Percentiles rank a stretch among this genome's conserved stretches.
Evolutionary conservation across 2,797 vertebrate genomes (phyloP).

Genomic region (Malurus splendens): DNA sequence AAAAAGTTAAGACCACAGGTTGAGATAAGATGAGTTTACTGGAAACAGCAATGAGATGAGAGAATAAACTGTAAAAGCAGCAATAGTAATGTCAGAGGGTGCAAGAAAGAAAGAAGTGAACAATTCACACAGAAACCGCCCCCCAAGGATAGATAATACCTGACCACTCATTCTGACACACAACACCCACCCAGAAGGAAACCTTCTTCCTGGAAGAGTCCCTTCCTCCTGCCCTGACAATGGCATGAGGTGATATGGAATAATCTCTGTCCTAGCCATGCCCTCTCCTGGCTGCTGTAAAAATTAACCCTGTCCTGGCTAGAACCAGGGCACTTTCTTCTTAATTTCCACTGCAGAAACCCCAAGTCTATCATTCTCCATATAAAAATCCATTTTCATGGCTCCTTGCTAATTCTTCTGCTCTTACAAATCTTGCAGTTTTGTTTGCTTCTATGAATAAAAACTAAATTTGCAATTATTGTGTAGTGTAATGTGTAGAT

Average conservation of each 20-base stretch:
- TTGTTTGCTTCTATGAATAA: neutral
- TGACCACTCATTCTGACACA: no score
- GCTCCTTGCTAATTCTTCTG: neutral
- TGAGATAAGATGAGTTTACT: neutral
- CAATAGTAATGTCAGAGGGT: neutral
- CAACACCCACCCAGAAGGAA: neutral
- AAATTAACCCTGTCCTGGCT: neutral
- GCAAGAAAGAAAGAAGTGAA: neutral
- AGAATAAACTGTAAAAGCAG: neutral
- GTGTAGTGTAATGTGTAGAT: neutral
- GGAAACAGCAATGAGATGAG: neutral
- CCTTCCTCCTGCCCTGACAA: neutral
- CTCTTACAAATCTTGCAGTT: neutral
- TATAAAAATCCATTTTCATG: neutral
- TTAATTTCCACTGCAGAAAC: neutral
- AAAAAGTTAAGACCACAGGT: neutral
- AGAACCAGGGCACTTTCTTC: neutral
- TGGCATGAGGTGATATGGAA: no score
- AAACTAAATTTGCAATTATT: neutral
- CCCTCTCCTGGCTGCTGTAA: neutral
- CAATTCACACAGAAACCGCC: accelerated
- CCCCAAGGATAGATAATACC: accelerated
- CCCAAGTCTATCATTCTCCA: neutral
- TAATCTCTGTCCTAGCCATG: neutral
- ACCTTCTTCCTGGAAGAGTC: neutral